A percentile compares a stretch with the other conserved stretches of the same genome.
Conservation (phyloP, 1,140 invertebrate species). For the Macrobrachium nipponense region DNA sequence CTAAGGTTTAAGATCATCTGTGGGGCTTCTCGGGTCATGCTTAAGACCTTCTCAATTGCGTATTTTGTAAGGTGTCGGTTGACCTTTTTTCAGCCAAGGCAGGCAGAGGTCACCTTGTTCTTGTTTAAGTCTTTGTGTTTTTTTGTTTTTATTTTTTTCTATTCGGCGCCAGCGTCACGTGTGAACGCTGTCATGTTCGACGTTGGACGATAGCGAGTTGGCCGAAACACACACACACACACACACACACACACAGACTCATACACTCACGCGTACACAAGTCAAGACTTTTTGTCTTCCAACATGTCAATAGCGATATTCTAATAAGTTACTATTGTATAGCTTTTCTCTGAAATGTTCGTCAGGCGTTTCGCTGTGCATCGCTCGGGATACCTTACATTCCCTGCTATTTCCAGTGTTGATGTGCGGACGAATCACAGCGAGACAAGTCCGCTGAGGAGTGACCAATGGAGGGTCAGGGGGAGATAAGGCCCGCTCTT, state of each 20-base stretch:
- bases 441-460: slow-evolving; percentile 34
- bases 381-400: slow-evolving; percentile 15
- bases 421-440: slow-evolving; percentile 30
- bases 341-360: slow-evolving; percentile 25
- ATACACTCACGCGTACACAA: too few species aligned
- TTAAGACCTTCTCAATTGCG: slow-evolving; percentile 50
- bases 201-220: slow-evolving; percentile 5
- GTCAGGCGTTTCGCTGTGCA: slow-evolving; percentile 1
- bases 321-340: slow-evolving; percentile 59
- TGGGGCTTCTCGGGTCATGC: slow-evolving; percentile 38
- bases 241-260: too few species aligned
- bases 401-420: background rate
- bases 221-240: slow-evolving; percentile 47
- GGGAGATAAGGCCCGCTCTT: slow-evolving; percentile 57
- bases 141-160: too few species aligned
- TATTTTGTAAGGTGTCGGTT: slow-evolving; percentile 35
- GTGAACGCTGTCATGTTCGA: too few species aligned
- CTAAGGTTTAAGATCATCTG: background rate
- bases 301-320: slow-evolving; percentile 60
- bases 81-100: slow-evolving; percentile 23
- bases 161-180: background rate
- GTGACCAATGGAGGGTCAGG: slow-evolving; percentile 20
- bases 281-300: slow-evolving; percentile 46
- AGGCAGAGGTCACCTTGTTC: background rate
- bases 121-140: too few species aligned